Conservation (phyloP, 2,888 invertebrate species). For the Tenthredo scrophulariae region DNA sequence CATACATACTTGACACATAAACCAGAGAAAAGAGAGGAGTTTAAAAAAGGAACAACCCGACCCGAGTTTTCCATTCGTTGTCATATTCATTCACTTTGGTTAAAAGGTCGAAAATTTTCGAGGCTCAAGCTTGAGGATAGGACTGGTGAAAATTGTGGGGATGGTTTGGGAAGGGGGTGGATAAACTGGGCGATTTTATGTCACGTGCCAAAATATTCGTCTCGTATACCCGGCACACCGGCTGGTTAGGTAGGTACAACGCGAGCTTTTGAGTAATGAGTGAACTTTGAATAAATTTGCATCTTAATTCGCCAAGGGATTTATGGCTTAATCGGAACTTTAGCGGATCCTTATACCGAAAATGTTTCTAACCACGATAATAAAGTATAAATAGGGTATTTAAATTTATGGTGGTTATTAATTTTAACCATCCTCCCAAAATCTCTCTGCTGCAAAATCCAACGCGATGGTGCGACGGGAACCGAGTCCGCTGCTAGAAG, state of each 20-base stretch:
- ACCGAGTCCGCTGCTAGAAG: neutral
- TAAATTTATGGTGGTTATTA: constrained; percentile 61
- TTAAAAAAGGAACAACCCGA: neutral
- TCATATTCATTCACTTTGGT: constrained; percentile 41
- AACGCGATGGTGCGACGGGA: too few species aligned
- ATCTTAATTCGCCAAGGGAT: constrained; percentile 56
- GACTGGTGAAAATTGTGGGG: neutral
- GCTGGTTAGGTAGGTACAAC: neutral
- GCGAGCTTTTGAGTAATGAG: constrained; percentile 56
- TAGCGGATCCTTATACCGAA: constrained; percentile 51
- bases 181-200: neutral
- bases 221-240: neutral
- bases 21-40: neutral
- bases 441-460: constrained; percentile 44
- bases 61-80: neutral
- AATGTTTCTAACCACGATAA: constrained; percentile 54
- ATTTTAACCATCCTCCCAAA: constrained; percentile 13
- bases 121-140: neutral
- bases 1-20: neutral
- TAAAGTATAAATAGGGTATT: constrained; percentile 55
- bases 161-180: neutral
- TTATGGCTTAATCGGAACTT: constrained; percentile 60
- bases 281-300: constrained; percentile 62
- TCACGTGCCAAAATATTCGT: neutral
- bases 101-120: constrained; percentile 18